Percentiles rank a stretch among this genome's conserved stretches.
phyloP scores from a whole-genome alignment of 2,797 vertebrate species.

The Todus mexicanus region DNA sequence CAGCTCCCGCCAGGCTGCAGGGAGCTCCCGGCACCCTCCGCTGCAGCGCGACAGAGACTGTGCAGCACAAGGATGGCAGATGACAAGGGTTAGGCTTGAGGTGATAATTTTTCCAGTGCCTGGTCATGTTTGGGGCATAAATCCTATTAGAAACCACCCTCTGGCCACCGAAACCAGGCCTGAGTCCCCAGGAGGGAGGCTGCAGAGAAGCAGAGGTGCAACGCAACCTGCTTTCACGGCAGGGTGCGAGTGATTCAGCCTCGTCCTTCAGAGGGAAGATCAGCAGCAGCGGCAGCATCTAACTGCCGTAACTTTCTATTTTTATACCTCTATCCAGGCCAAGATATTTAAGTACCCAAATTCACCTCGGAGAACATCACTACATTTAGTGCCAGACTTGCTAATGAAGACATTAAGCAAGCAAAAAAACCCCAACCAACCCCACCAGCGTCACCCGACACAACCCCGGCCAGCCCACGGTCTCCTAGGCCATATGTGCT shows the following conservation, averaged over 20 bases:
- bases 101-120: neutral
- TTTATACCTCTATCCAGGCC: conserved; percentile 42
- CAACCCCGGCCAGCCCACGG: neutral
- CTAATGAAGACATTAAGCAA: conserved; percentile 7
- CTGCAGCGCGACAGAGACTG: neutral
- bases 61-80: neutral
- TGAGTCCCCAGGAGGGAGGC: neutral
- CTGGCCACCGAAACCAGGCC: neutral
- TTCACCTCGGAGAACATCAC: conserved; percentile 22
- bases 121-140: neutral
- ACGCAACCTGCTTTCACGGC: neutral
- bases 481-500: neutral
- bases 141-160: neutral
- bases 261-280: conserved; percentile 25
- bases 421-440: too few relatives aligned
- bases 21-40: neutral
- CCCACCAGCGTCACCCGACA: neutral
- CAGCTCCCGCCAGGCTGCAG: neutral
- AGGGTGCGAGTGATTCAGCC: neutral
- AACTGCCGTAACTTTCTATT: conserved; percentile 29
- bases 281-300: neutral
- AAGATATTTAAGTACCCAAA: conserved; percentile 31
- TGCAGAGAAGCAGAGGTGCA: neutral
- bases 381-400: conserved; percentile 9
- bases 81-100: neutral